Percentiles rank a stretch among this genome's conserved stretches.
phyloP scores from a whole-genome alignment of 1,140 invertebrate species.

The Carcinoscorpius rotundicauda region DNA sequence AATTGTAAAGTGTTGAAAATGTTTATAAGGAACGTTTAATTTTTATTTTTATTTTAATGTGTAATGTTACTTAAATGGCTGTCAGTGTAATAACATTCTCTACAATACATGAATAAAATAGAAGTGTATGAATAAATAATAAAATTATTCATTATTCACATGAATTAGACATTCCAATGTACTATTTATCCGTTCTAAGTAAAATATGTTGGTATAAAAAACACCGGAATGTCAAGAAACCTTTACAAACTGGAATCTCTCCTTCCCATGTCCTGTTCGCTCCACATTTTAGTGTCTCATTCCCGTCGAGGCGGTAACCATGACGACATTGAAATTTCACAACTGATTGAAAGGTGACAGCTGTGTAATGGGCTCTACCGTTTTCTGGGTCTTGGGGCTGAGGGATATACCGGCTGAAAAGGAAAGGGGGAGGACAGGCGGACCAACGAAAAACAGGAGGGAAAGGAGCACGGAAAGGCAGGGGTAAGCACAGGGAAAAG shows the following conservation, averaged over 20 bases:
- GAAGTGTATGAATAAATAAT: background rate
- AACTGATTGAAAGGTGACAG: slow-evolving; percentile 85
- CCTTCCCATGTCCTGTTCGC: slow-evolving; percentile 85
- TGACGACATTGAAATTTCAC: slow-evolving; percentile 87
- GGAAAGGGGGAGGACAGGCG: too few relatives aligned
- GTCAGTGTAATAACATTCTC: too few relatives aligned
- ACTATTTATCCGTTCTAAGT: background rate
- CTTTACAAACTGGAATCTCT: slow-evolving; percentile 69
- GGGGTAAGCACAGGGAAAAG: too few relatives aligned
- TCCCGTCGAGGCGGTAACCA: slow-evolving; percentile 77
- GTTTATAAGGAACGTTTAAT: too few relatives aligned
- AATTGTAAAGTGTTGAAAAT: too few relatives aligned
- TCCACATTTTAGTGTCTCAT: slow-evolving; percentile 67
- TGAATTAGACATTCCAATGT: background rate
- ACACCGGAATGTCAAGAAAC: slow-evolving; percentile 34
- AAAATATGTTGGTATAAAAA: background rate
- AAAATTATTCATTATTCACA: too few relatives aligned
- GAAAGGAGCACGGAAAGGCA: too few relatives aligned
- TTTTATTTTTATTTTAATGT: too few relatives aligned
- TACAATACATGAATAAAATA: background rate
- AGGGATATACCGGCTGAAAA: slow-evolving; percentile 68
- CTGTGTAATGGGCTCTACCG: slow-evolving; percentile 79
- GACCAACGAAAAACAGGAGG: too few relatives aligned
- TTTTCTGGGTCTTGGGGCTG: slow-evolving; percentile 75
- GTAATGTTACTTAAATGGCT: too few relatives aligned